A percentile compares a stretch with the other conserved stretches of the same genome.
These are phyloP conservation scores for Corythaeola cristata DNA, from an alignment of 2,113 vertebrate species.

Conservation along the genomic window DNA sequence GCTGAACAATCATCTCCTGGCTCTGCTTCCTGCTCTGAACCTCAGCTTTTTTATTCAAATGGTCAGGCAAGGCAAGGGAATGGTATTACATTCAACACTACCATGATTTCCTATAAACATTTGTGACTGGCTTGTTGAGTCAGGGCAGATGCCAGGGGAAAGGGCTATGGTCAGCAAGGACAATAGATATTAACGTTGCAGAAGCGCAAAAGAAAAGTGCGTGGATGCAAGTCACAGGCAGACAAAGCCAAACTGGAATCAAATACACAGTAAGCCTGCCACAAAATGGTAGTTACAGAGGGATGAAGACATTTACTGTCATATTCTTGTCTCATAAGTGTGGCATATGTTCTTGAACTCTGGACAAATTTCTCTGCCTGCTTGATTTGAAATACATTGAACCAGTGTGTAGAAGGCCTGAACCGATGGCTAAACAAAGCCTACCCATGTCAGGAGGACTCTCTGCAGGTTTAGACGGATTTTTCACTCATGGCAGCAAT, in stretches of 20 bases:
- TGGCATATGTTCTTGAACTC: not conserved
- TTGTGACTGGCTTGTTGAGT: not conserved
- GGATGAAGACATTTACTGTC: not conserved
- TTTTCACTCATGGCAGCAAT: not conserved
- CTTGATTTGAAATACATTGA: not conserved
- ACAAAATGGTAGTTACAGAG: not conserved
- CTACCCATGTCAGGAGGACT: fast-evolving
- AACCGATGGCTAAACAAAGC: not conserved
- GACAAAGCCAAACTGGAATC: not conserved
- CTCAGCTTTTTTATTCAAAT: not conserved
- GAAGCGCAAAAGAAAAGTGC: fast-evolving
- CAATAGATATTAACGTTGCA: not conserved
- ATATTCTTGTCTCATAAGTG: not conserved
- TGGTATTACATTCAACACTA: not conserved
- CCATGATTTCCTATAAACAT: not conserved
- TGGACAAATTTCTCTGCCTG: not conserved
- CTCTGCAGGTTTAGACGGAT: not conserved
- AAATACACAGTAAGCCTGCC: not conserved
- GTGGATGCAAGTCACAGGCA: not conserved
- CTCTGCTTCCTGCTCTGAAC: not conserved
- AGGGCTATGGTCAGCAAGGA: not conserved
- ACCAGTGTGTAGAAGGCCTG: not conserved
- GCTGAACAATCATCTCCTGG: slow-evolving; percentile 19
- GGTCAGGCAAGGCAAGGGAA: not conserved
- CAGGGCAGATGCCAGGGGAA: not conserved